Base-by-base conservation (phyloP, 2,888 invertebrate species). In the Diaperis boleti region DNA sequence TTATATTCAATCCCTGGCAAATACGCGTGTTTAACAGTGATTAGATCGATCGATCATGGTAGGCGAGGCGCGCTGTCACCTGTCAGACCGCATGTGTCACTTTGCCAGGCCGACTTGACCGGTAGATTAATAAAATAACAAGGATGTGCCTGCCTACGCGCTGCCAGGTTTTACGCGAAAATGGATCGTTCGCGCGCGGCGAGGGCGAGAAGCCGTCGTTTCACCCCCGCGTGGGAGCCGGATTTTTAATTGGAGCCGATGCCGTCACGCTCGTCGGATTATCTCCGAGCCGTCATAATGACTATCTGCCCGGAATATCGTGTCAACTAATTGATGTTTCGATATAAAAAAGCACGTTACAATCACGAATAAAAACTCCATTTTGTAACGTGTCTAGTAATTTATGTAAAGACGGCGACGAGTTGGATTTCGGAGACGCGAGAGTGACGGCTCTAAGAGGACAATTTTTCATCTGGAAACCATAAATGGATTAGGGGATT, bases 271-370 rank as follows among this genome's bases (percentile, higher is more conserved):
- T 59, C 64, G 54, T 69, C 69, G 62, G 66, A 70, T 69, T 71
- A 71, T 61, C 22, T 61, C 49, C 44, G 56, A 47, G 44, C 55
- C 65, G 59, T 67, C 65, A 66, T 71, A 69, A 67, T 68, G 65
- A 70, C 66, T 69, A 69, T 69, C 70, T 42, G 49, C 50, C 52
- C 59, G 57, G 70, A 64, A 67, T 66, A 72, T 70, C 69, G 65
- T 69, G 72, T 73, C 70, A 71, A 74, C 71, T 75, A 74, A 69
- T 72, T 69, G 65, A 65, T 62, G 59, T 59, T 55, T 55, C 41
- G 49, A 54, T n/a, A n/a, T 56, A 50, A 54, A 59, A 56, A 54
- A 52, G 35, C 26, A 42, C 15, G 47, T 47, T 31, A 57, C 47
- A 47, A 55, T 26, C 44, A 42, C 41, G 41, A 42, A 42, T 42